A percentile compares a stretch with the other conserved stretches of the same genome.
Conservation (phyloP, 1,140 invertebrate genomes). For the Lepidurus couesii region DNA sequence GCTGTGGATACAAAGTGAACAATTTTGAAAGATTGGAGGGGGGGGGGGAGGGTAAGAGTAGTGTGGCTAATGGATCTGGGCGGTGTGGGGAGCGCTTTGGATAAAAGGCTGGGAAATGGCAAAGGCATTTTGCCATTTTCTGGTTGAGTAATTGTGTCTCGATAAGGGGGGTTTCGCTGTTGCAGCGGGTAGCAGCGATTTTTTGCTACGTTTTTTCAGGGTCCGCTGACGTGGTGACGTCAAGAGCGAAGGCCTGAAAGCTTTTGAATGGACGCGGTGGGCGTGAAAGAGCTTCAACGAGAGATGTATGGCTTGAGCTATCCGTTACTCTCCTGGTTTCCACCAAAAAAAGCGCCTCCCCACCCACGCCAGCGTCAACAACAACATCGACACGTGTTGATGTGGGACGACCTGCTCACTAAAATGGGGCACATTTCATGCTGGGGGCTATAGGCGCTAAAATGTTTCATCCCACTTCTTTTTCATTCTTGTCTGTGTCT, state of each 20-base stretch:
- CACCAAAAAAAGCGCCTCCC: no score
- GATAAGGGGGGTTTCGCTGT: neutral
- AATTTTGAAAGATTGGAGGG: neutral
- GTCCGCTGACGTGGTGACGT: neutral
- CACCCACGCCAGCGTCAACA: no score
- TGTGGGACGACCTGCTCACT: no score
- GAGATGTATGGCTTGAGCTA: neutral
- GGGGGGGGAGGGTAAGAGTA: neutral
- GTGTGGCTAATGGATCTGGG: neutral
- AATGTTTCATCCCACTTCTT: no score
- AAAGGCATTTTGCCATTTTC: neutral
- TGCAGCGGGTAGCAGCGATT: no score
- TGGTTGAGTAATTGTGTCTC: neutral
- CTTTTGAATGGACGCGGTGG: neutral
- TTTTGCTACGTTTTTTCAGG: neutral
- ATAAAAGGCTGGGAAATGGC: neutral
- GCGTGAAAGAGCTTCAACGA: neutral
- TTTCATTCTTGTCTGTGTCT: no score
- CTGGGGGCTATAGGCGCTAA: no score
- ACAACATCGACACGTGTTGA: no score
- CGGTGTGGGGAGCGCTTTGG: neutral
- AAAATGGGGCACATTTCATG: no score
- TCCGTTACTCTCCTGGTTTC: neutral
- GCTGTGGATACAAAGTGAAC: neutral
- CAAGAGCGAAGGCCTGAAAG: neutral